These are phyloP conservation scores for Monochamus saltuarius DNA, from an alignment of 1,140 invertebrate genomes.

Conservation along the genomic window DNA sequence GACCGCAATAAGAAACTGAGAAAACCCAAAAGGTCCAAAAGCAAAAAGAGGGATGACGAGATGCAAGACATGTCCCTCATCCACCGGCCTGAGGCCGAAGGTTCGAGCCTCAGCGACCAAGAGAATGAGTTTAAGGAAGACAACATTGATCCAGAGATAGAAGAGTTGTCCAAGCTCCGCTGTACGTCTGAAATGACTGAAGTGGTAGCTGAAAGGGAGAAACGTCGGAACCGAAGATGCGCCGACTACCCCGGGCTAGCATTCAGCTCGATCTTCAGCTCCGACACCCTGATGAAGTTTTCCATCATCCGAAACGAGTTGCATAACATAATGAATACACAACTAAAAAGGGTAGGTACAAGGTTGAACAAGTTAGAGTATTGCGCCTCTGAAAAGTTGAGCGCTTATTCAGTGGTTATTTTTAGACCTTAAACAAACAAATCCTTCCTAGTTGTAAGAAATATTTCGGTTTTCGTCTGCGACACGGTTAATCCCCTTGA, in stretches of 20 bases:
- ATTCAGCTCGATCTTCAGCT: conserved; percentile 90
- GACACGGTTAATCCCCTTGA: no score
- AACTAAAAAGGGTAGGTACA: conserved; percentile 90
- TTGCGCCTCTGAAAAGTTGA: no score
- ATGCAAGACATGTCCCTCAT: conserved; percentile 54
- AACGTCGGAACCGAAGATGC: conserved; percentile 72
- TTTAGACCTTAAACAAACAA: no score
- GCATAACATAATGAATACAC: conserved; percentile 95
- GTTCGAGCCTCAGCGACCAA: conserved; percentile 55
- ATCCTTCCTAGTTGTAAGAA: no score
- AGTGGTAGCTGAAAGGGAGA: conserved; percentile 80
- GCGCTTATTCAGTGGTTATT: no score
- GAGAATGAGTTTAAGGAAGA: conserved; percentile 52
- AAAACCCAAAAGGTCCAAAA: conserved; percentile 32
- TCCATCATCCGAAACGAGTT: conserved; percentile 95
- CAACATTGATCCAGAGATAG: conserved; percentile 73
- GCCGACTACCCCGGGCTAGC: conserved; percentile 90
- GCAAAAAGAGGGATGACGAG: conserved; percentile 16
- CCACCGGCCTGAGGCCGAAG: conserved; percentile 56
- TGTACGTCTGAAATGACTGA: conserved; percentile 87
- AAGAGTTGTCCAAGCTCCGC: conserved; percentile 75
- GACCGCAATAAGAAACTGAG: conserved; percentile 37
- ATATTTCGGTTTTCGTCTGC: no score
- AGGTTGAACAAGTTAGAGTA: no score
- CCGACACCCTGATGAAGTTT: conserved; percentile 97